A percentile compares a stretch with the other conserved stretches of the same genome.
phyloP scores from a whole-genome alignment of 2,888 invertebrate species.

The Aphidius colemani region DNA sequence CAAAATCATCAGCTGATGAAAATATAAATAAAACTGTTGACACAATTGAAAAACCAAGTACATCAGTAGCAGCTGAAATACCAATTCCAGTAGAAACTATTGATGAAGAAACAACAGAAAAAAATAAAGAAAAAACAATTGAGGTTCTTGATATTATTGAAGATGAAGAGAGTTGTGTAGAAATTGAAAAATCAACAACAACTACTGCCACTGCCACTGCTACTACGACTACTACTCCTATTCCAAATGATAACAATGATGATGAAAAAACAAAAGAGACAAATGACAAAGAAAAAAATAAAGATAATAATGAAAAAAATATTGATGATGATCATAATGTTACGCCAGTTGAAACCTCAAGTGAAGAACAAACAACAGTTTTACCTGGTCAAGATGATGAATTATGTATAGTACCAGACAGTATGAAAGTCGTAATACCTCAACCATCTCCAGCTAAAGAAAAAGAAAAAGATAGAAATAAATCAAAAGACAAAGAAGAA shows the following conservation, averaged over 20 bases:
- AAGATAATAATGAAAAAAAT: constrained; percentile 27
- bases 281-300: constrained; percentile 30
- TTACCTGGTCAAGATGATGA: constrained; percentile 57
- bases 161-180: constrained; percentile 1
- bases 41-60: constrained; percentile 23
- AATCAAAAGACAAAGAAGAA: constrained; percentile 9
- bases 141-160: neutral
- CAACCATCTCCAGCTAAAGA: constrained; percentile 25
- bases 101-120: constrained; percentile 6
- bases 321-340: constrained; percentile 28
- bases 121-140: neutral
- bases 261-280: constrained; percentile 25
- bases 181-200: neutral
- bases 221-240: constrained; percentile 13
- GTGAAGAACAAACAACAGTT: constrained; percentile 42
- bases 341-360: constrained; percentile 37
- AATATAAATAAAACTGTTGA: constrained; percentile 27
- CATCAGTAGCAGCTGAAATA: constrained; percentile 13
- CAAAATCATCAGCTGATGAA: constrained; percentile 26
- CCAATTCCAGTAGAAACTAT: constrained; percentile 13
- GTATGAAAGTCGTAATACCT: constrained; percentile 50
- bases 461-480: constrained; percentile 13
- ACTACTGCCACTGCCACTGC: too few relatives aligned
- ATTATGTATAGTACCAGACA: constrained; percentile 58
- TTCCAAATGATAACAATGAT: constrained; percentile 26